phyloP scores from a whole-genome alignment of 1,140 invertebrate genomes.

The Limonius californicus region DNA sequence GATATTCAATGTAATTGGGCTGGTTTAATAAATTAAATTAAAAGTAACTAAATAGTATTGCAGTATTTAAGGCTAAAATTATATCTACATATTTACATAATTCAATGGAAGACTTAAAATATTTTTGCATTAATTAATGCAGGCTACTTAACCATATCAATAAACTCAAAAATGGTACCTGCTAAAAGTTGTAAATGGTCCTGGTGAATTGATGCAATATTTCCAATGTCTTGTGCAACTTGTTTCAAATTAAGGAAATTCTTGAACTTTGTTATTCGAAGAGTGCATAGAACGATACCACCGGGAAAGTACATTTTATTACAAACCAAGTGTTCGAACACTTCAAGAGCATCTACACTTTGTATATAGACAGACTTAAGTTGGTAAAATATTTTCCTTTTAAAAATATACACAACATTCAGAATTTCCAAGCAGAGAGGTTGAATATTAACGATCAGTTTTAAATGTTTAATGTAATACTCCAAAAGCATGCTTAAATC shows the following conservation, averaged over 20 bases:
- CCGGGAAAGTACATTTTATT: constrained; percentile 37
- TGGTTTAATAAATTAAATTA: too few species aligned
- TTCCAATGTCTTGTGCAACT: constrained; percentile 30
- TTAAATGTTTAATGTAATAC: constrained; percentile 29
- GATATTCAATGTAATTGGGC: too few species aligned
- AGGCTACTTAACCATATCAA: neutral
- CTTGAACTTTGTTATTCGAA: constrained; percentile 33
- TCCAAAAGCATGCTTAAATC: constrained; percentile 37
- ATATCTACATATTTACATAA: too few species aligned
- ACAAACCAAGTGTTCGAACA: constrained; percentile 34
- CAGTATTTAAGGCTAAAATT: too few species aligned
- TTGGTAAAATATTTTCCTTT: constrained; percentile 31
- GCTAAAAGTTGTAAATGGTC: constrained; percentile 27
- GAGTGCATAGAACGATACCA: constrained; percentile 35
- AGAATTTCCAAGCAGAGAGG: constrained; percentile 35
- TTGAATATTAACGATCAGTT: constrained; percentile 28
- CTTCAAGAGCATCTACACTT: constrained; percentile 24
- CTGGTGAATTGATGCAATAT: constrained; percentile 32
- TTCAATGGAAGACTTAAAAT: too few species aligned
- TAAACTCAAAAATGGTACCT: constrained; percentile 12
- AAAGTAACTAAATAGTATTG: too few species aligned
- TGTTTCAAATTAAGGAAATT: constrained; percentile 32
- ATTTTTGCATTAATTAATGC: neutral
- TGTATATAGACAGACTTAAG: constrained; percentile 32
- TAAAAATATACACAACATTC: constrained; percentile 33